Evolutionary conservation across 2,797 vertebrate species (phyloP).

Genomic region (Gobionotothen gibberifrons): DNA sequence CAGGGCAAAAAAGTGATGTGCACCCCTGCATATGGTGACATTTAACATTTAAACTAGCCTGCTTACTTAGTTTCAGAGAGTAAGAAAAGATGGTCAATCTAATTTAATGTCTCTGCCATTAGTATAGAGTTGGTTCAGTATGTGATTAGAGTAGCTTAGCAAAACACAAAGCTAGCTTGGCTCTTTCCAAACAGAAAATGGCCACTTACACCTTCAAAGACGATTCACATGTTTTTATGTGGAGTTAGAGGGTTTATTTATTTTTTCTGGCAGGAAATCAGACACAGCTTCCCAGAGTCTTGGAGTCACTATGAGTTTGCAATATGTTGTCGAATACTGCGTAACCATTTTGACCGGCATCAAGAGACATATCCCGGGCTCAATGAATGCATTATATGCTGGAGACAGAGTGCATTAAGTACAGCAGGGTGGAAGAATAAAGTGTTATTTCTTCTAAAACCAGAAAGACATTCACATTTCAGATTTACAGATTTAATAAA

Average conservation of each 20-base stretch:
- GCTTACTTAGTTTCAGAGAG: too few species aligned
- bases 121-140: too few species aligned
- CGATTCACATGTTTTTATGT: too few species aligned
- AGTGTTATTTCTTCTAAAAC: neutral
- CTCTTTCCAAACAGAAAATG: too few species aligned
- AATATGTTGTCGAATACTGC: neutral
- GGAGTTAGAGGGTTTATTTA: neutral
- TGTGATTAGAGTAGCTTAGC: too few species aligned
- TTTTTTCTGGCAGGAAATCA: neutral
- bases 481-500: neutral
- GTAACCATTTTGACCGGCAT: neutral
- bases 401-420: neutral
- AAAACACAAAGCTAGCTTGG: too few species aligned
- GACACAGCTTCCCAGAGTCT: neutral
- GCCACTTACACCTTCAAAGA: too few species aligned
- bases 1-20: too few species aligned
- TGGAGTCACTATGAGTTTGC: neutral
- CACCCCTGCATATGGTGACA: too few species aligned
- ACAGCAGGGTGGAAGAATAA: neutral
- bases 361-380: neutral
- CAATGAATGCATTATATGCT: neutral
- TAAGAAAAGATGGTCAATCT: too few species aligned
- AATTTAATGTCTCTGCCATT: too few species aligned
- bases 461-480: neutral
- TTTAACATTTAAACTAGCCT: too few species aligned